phyloP scores from a whole-genome alignment of 2,888 invertebrate species.

The Sphecodes monilicornis region DNA sequence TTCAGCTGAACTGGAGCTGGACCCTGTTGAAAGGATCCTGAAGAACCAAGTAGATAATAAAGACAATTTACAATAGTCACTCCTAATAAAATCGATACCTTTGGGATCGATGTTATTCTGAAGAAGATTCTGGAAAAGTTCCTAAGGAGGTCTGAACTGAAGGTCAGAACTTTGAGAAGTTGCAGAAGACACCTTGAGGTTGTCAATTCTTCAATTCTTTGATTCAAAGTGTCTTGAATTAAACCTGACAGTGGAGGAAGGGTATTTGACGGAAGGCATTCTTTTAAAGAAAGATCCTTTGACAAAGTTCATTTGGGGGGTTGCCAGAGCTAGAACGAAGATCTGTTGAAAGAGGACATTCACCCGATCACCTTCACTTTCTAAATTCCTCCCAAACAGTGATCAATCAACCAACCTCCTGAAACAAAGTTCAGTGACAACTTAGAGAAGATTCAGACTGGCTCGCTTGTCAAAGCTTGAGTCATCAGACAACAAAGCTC shows the following conservation, averaged over 20 bases:
- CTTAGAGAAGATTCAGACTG: not conserved
- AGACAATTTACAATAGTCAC: not conserved
- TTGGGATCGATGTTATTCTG: too few relatives aligned
- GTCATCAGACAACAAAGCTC: not conserved
- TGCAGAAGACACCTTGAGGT: not conserved
- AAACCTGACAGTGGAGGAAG: not conserved
- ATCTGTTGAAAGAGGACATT: not conserved
- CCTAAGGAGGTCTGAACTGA: not conserved
- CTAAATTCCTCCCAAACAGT: not conserved
- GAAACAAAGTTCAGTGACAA: not conserved
- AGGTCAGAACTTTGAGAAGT: not conserved
- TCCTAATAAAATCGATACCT: too few relatives aligned
- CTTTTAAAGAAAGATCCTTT: not conserved
- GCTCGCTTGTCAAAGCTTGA: not conserved
- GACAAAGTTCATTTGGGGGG: not conserved
- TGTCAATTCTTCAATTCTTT: not conserved
- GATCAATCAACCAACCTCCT: not conserved
- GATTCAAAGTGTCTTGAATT: not conserved
- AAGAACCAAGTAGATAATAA: not conserved
- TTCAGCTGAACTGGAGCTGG: not conserved
- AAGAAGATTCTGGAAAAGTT: not conserved
- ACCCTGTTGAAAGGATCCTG: not conserved
- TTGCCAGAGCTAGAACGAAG: not conserved
- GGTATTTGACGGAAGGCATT: too few relatives aligned
- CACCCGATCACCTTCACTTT: not conserved